These are phyloP conservation scores for Escarpia spicata DNA, from an alignment of 2,888 invertebrate genomes.

Conservation along the genomic window DNA sequence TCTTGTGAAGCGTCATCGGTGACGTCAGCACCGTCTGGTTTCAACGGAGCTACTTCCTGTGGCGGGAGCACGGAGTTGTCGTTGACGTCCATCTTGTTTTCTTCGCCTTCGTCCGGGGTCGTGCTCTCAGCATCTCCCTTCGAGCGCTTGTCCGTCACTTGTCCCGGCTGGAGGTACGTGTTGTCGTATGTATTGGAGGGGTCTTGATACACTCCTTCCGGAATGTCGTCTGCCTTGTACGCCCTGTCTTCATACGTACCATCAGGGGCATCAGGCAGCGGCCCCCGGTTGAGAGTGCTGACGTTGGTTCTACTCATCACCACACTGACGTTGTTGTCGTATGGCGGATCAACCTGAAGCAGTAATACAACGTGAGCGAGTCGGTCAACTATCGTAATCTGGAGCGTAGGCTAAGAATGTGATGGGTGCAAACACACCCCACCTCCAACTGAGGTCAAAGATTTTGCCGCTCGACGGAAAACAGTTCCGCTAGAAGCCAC, in stretches of 20 bases:
- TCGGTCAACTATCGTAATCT: too few relatives aligned
- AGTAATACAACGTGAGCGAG: too few relatives aligned
- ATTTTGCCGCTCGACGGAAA: too few relatives aligned
- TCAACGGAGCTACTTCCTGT: not conserved
- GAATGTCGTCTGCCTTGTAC: not conserved
- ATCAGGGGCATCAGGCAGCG: not conserved
- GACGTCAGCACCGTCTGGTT: not conserved
- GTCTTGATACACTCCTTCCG: too few relatives aligned
- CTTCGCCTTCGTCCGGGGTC: not conserved
- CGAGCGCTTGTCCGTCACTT: not conserved
- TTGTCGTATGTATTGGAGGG: not conserved
- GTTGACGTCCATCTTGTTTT: not conserved
- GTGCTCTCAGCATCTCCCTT: not conserved
- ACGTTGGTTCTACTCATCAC: not conserved
- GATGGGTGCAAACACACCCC: too few relatives aligned
- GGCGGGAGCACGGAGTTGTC: not conserved
- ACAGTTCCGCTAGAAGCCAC: too few relatives aligned
- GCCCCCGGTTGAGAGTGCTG: not conserved
- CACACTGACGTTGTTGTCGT: constrained; percentile 10
- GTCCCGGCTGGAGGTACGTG: not conserved
- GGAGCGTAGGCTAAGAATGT: too few relatives aligned
- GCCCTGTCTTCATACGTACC: not conserved
- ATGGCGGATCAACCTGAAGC: not conserved
- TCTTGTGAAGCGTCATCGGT: not conserved
- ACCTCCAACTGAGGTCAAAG: too few relatives aligned